phyloP scores from a whole-genome alignment of 2,888 invertebrate genomes.

The Heliconius aoede region DNA sequence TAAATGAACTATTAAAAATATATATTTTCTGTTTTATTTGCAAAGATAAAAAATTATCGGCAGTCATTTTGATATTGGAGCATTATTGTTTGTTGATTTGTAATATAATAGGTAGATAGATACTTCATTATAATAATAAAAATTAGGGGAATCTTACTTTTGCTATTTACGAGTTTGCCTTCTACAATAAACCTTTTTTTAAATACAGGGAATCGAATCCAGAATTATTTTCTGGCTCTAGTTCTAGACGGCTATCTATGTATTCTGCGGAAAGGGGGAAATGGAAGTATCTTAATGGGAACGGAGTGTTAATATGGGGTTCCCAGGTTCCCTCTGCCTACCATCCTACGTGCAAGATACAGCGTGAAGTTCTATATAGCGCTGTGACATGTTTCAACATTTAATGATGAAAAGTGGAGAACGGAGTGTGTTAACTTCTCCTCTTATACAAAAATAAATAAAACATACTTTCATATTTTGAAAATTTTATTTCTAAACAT shows the following conservation, averaged over 20 bases:
- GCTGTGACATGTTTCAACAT: not conserved
- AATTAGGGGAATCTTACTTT: too few relatives aligned
- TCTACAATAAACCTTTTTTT: too few relatives aligned
- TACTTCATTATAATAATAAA: too few relatives aligned
- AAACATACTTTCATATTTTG: not conserved
- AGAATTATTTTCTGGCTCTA: too few relatives aligned
- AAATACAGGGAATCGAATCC: not conserved
- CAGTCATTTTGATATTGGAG: not conserved
- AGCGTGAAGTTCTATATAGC: not conserved
- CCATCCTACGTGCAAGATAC: not conserved
- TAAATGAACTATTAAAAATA: conserved; percentile 13
- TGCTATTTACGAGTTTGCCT: too few relatives aligned
- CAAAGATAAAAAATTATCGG: conserved; percentile 7
- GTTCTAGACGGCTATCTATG: not conserved
- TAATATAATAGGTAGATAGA: not conserved
- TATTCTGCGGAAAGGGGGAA: not conserved
- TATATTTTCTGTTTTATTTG: conserved; percentile 5
- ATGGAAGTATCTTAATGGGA: not conserved
- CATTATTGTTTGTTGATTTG: not conserved
- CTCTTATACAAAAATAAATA: too few relatives aligned
- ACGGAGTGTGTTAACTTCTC: not conserved
- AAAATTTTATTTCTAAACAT: not conserved
- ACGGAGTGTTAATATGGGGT: not conserved
- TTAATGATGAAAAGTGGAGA: not conserved
- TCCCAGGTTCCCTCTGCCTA: not conserved